Conservation (phyloP, 2,888 invertebrate species). For the Drosophila borealis region DNA sequence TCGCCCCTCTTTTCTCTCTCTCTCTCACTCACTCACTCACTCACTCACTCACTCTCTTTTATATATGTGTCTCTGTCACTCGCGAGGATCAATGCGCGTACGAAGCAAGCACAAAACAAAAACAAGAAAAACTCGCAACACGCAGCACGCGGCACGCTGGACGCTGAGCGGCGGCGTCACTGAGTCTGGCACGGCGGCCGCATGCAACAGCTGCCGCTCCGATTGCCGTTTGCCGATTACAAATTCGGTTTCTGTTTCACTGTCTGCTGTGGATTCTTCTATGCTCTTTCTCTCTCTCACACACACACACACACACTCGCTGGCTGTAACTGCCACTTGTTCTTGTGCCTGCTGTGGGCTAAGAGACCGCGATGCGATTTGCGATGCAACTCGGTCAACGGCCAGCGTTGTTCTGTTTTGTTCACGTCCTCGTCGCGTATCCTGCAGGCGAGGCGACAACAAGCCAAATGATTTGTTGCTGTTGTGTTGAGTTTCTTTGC, state of each 20-base stretch:
- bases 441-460: constrained; percentile 50
- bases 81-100: constrained; percentile 57
- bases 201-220: constrained; percentile 80
- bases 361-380: constrained; percentile 43
- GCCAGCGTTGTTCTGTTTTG: constrained; percentile 73
- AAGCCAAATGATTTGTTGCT: constrained; percentile 36
- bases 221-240: constrained; percentile 17
- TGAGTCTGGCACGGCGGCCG: constrained; percentile 68
- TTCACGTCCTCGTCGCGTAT: constrained; percentile 55
- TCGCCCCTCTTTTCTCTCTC: background rate
- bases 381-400: constrained; percentile 79
- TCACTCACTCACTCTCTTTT: background rate
- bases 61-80: constrained; percentile 35
- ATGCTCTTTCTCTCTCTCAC: constrained; percentile 22
- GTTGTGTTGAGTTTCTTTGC: constrained; percentile 48
- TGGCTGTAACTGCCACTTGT: constrained; percentile 16
- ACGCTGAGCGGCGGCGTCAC: constrained; percentile 67
- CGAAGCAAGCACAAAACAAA: constrained; percentile 50
- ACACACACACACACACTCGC: constrained; percentile 22
- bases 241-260: constrained; percentile 24
- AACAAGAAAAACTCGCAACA: constrained; percentile 51
- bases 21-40: background rate
- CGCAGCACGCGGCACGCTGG: constrained; percentile 36
- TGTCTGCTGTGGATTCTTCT: constrained; percentile 8
- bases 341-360: background rate